Percentiles rank a stretch among this genome's conserved stretches.
These are phyloP conservation scores for Platycercus adscitus DNA, from an alignment of 2,113 vertebrate species.

Conservation along the genomic window DNA sequence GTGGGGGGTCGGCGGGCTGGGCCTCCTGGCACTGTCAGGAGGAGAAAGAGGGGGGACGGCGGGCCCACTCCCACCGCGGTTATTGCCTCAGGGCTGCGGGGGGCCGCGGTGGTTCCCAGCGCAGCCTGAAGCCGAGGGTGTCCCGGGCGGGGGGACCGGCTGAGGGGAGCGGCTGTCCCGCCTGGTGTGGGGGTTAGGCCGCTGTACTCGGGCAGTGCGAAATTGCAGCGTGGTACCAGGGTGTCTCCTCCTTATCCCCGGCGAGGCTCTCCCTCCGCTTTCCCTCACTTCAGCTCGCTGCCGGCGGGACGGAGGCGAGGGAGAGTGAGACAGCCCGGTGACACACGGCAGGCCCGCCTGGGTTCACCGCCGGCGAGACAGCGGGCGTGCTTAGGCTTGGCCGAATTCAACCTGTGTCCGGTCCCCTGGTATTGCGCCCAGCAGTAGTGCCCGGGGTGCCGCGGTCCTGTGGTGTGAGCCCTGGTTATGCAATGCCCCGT, in stretches of 20 bases:
- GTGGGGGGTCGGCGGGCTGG: neutral
- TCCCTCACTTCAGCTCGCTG: neutral
- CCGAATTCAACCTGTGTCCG: rapidly evolving
- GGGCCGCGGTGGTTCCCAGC: too few relatives aligned
- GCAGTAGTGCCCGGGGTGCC: neutral
- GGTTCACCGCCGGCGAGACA: neutral
- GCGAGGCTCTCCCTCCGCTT: neutral
- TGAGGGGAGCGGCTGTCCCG: neutral
- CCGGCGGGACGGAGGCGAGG: neutral
- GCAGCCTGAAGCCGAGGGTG: neutral
- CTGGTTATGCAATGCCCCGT: slow-evolving; percentile 23
- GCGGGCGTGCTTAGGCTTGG: neutral
- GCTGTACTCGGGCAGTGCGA: neutral
- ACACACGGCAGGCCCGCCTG: neutral
- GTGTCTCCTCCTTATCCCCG: too few relatives aligned
- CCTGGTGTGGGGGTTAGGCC: neutral
- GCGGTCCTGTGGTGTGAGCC: neutral
- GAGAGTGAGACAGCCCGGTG: neutral
- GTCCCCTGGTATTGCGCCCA: neutral
- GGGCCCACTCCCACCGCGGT: too few relatives aligned
- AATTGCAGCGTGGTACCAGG: neutral
- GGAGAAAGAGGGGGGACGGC: neutral
- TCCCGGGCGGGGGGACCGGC: too few relatives aligned
- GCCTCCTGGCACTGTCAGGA: neutral
- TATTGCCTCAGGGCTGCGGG: neutral